A percentile compares a stretch with the other conserved stretches of the same genome.
These are phyloP conservation scores for Sander lucioperca DNA, from an alignment of 2,113 vertebrate species.

Conservation along the genomic window DNA sequence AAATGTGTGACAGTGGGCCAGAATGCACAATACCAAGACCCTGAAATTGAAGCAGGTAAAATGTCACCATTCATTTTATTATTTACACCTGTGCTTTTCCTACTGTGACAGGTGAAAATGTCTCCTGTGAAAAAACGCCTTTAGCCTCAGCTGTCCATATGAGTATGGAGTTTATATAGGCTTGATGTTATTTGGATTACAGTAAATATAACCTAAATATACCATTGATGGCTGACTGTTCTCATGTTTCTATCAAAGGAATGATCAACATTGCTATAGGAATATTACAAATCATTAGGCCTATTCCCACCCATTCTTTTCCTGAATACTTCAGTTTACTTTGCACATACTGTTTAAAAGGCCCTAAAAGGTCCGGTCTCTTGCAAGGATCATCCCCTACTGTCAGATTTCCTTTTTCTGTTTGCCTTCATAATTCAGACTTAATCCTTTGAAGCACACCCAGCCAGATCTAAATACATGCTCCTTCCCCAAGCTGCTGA, in stretches of 20 bases:
- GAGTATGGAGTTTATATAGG: not conserved
- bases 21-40: not conserved
- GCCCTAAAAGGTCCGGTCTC: conserved; percentile 23
- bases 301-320: not conserved
- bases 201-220: not conserved
- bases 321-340: not conserved
- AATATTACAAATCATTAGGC: conserved; percentile 17
- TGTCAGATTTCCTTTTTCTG: conserved; percentile 35
- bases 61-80: not conserved
- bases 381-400: conserved; percentile 40
- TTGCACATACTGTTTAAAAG: conserved; percentile 6
- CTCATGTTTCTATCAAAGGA: not conserved
- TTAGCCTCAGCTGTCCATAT: not conserved
- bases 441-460: conserved; percentile 58
- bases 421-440: conserved; percentile 63
- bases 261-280: not conserved
- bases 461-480: conserved; percentile 6
- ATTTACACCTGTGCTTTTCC: conserved; percentile 7
- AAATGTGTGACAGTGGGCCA: not conserved
- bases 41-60: not conserved
- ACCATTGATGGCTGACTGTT: not conserved
- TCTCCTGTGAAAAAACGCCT: not conserved
- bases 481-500: conserved; percentile 15
- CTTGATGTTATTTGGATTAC: conserved; percentile 8
- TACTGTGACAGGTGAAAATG: not conserved